These are phyloP conservation scores for Porphyrio hochstetteri DNA, from an alignment of 2,113 vertebrate genomes.

Conservation along the genomic window DNA sequence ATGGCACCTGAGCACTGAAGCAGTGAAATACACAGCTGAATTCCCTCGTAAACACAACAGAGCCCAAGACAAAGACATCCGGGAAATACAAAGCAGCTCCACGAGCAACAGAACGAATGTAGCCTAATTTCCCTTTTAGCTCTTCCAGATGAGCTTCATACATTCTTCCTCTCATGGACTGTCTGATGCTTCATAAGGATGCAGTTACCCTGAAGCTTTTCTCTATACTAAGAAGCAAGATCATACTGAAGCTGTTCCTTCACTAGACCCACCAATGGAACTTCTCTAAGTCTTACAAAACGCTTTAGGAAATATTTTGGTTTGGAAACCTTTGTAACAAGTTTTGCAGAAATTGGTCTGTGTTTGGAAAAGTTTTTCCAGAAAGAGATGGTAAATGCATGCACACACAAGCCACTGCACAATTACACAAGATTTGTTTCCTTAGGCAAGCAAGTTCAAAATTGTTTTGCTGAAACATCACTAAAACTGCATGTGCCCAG, in stretches of 20 bases:
- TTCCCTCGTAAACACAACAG: not conserved
- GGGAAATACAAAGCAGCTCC: not conserved
- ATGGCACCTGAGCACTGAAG: not conserved
- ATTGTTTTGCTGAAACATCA: not conserved
- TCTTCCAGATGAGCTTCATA: not conserved
- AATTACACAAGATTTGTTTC: not conserved
- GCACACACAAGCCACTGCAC: not conserved
- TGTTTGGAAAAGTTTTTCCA: not conserved
- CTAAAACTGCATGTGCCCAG: not conserved
- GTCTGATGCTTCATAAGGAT: not conserved
- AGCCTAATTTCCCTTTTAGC: not conserved
- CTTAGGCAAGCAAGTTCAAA: not conserved
- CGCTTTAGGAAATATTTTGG: not conserved
- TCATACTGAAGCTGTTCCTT: not conserved
- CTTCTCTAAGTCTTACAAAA: not conserved
- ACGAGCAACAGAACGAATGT: not conserved
- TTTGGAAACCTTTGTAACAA: not conserved
- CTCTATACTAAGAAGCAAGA: not conserved
- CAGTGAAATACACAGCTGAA: not conserved
- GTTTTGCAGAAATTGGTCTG: not conserved
- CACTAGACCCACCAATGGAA: not conserved
- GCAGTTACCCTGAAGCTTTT: not conserved
- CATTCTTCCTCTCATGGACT: not conserved
- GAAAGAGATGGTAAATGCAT: not conserved
- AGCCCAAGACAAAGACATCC: not conserved